These are phyloP conservation scores for Synanthedon vespiformis DNA, from an alignment of 2,888 invertebrate genomes.

Conservation along the genomic window DNA sequence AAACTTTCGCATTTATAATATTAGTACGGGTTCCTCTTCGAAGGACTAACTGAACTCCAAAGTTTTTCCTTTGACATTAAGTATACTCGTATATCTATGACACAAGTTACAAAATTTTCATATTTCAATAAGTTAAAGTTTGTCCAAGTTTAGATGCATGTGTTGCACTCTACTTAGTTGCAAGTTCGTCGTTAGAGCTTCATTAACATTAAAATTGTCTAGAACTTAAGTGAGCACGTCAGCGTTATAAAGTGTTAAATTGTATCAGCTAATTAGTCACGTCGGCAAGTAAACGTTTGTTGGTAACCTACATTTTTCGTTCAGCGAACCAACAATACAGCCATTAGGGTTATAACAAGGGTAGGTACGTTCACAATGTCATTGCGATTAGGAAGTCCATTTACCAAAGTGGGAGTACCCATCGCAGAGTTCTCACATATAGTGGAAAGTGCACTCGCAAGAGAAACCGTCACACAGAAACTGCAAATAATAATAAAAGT, in stretches of 20 bases:
- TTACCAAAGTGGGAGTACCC: background rate
- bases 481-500: background rate
- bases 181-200: background rate
- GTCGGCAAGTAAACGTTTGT: background rate
- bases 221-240: background rate
- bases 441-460: background rate
- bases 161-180: background rate
- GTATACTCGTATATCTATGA: no score
- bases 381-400: slow-evolving; percentile 1
- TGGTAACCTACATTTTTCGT: background rate
- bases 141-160: no score
- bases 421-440: background rate
- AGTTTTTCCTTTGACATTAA: no score
- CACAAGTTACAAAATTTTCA: no score
- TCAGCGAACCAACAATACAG: background rate
- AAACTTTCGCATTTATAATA: no score
- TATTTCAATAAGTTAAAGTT: no score
- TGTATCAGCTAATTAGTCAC: background rate
- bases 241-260: background rate
- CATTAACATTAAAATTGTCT: background rate
- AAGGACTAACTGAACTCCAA: no score
- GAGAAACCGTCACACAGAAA: background rate
- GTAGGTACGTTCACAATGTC: background rate
- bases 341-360: background rate
- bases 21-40: no score